Percentiles rank a stretch among this genome's conserved stretches.
These are phyloP conservation scores for Notospermus geniculatus DNA, from an alignment of 1,140 invertebrate species.

Conservation along the genomic window DNA sequence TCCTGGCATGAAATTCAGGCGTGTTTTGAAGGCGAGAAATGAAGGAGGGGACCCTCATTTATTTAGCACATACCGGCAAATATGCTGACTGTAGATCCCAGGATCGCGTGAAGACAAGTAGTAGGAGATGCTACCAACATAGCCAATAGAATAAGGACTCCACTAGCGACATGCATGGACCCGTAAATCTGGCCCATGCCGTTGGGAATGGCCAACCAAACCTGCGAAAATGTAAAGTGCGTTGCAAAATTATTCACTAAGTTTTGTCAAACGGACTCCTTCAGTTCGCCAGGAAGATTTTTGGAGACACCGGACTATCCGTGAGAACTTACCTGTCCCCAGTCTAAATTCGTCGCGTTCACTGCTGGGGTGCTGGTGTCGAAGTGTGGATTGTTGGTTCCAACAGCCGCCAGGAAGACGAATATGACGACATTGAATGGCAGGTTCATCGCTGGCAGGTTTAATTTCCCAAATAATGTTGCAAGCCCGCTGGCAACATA, in stretches of 20 bases:
- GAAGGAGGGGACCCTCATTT: no score
- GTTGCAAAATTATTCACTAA: no score
- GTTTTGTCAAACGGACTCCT: no score
- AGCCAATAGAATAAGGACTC: conserved; percentile 1
- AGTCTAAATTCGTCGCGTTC: no score
- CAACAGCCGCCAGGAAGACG: conserved; percentile 4
- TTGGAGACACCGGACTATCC: no score
- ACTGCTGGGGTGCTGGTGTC: no score
- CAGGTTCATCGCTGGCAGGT: neutral
- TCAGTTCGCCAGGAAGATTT: no score
- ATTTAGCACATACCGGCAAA: conserved; percentile 1
- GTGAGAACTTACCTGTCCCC: no score
- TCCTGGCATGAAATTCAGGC: no score
- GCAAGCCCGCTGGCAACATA: conserved; percentile 2
- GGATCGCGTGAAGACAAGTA: neutral
- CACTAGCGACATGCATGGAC: neutral
- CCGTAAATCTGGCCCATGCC: conserved; percentile 7
- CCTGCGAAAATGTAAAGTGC: no score
- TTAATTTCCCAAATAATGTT: neutral
- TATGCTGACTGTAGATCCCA: neutral
- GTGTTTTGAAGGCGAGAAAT: no score
- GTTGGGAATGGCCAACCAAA: neutral
- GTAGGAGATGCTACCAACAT: conserved; percentile 4
- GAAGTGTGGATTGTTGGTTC: conserved; percentile 4
- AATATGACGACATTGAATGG: conserved; percentile 6